These are phyloP conservation scores for Parnassius smintheus DNA, from an alignment of 2,888 invertebrate genomes.

Conservation along the genomic window DNA sequence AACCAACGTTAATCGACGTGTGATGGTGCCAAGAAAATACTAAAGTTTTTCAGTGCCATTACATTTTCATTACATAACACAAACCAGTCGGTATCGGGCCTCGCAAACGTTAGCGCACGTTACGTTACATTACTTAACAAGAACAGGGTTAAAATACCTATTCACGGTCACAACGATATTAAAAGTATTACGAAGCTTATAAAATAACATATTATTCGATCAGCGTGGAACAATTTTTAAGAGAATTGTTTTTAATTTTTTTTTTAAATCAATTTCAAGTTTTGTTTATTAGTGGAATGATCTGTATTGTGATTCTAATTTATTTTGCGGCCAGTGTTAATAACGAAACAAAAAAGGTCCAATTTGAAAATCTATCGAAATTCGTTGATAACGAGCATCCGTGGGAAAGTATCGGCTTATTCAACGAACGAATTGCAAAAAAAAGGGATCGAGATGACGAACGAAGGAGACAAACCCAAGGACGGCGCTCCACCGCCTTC, in stretches of 20 bases:
- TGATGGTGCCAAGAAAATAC: conserved; percentile 31
- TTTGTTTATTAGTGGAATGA: not conserved
- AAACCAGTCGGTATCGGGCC: conserved; percentile 54
- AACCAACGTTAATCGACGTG: conserved; percentile 3
- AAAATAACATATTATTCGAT: not conserved
- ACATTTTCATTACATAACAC: conserved; percentile 61
- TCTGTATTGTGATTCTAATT: conserved; percentile 11
- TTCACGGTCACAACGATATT: conserved; percentile 31
- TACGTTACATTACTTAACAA: conserved; percentile 36
- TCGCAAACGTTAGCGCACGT: conserved; percentile 34
- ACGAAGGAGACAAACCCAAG: conserved; percentile 63
- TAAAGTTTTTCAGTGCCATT: conserved; percentile 27
- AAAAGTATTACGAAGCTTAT: not conserved
- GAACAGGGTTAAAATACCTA: conserved; percentile 35
- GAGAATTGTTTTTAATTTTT: too few species aligned
- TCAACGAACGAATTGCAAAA: conserved; percentile 61
- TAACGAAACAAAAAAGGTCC: conserved; percentile 52
- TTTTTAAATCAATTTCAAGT: not conserved
- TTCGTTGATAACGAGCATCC: conserved; percentile 55
- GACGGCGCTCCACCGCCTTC: conserved; percentile 51
- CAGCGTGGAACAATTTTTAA: not conserved
- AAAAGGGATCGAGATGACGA: conserved; percentile 72
- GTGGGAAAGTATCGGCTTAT: conserved; percentile 72
- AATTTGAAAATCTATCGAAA: conserved; percentile 63
- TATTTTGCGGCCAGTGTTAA: conserved; percentile 15